Evolutionary conservation across 2,113 vertebrate genomes (phyloP).

Genomic region (Oplegnathus fasciatus): DNA sequence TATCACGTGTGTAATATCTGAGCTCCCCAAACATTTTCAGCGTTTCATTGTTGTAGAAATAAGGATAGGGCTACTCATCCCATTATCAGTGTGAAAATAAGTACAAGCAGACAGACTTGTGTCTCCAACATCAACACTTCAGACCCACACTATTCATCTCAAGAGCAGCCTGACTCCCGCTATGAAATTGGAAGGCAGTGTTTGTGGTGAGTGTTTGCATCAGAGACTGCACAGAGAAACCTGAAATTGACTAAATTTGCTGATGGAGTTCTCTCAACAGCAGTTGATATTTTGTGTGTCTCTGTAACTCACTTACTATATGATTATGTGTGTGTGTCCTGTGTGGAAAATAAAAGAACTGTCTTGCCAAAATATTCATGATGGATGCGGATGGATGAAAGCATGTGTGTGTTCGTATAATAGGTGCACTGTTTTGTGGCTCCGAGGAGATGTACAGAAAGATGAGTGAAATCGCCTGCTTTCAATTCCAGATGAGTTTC

Average conservation of each 20-base stretch:
- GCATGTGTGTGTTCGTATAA: conserved; percentile 32
- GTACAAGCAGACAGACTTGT: conserved; percentile 41
- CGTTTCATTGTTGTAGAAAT: conserved; percentile 31
- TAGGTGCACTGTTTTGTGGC: conserved; percentile 23
- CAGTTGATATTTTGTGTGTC: conserved; percentile 68
- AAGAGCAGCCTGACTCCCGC: conserved; percentile 57
- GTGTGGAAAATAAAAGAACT: conserved; percentile 42
- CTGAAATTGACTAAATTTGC: conserved; percentile 76
- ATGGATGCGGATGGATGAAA: conserved; percentile 13
- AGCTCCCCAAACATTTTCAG: conserved; percentile 30
- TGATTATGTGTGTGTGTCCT: conserved; percentile 29
- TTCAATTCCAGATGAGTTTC: conserved; percentile 54
- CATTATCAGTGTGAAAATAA: conserved; percentile 43
- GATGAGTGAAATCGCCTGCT: conserved; percentile 48
- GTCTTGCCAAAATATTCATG: conserved; percentile 28
- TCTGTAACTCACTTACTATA: conserved; percentile 54
- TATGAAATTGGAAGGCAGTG: conserved; percentile 70
- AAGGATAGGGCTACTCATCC: conserved; percentile 26
- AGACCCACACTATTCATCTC: conserved; percentile 63
- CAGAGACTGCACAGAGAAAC: conserved; percentile 59
- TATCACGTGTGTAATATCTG: background rate
- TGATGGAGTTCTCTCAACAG: conserved; percentile 74
- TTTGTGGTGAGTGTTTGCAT: conserved; percentile 69
- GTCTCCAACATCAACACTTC: conserved; percentile 63
- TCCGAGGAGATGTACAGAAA: conserved; percentile 26